phyloP scores from a whole-genome alignment of 2,888 invertebrate species.

The Oconnorella tubifera region DNA sequence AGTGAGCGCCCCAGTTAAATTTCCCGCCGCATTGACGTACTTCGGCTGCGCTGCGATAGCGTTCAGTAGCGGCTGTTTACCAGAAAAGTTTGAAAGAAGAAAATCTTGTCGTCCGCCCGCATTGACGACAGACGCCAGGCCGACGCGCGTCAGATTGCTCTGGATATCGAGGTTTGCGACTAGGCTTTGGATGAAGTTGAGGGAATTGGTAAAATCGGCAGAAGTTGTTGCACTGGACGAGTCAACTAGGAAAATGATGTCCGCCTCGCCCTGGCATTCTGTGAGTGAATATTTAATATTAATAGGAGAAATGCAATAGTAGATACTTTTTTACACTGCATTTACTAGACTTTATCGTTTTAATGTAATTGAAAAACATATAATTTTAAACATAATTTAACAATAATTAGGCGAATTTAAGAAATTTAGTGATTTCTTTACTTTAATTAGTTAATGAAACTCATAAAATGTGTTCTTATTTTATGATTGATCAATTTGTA shows the following conservation, averaged over 20 bases:
- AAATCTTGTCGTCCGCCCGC: not conserved
- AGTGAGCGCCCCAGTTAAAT: slow-evolving; percentile 45
- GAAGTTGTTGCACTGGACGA: slow-evolving; percentile 13
- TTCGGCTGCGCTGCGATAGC: slow-evolving; percentile 1
- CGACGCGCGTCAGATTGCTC: slow-evolving; percentile 24
- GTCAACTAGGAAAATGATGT: slow-evolving; percentile 31
- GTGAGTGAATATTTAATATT: slow-evolving; percentile 7
- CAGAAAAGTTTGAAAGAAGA: slow-evolving; percentile 19
- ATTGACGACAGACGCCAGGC: slow-evolving; percentile 19
- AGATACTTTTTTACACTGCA: too few relatives aligned
- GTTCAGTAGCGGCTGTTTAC: slow-evolving; percentile 16
- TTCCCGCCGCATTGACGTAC: slow-evolving; percentile 21
- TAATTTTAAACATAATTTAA: too few relatives aligned
- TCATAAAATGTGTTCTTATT: too few relatives aligned
- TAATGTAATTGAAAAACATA: too few relatives aligned
- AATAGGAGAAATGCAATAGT: too few relatives aligned
- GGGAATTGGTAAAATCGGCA: slow-evolving; percentile 13
- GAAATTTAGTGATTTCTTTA: too few relatives aligned
- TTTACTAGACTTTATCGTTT: too few relatives aligned
- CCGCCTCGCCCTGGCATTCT: slow-evolving; percentile 35
- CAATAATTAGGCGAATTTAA: too few relatives aligned
- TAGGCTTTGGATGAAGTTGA: slow-evolving; percentile 23
- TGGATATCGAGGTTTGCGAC: slow-evolving; percentile 25
- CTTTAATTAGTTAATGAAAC: too few relatives aligned
- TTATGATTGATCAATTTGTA: too few relatives aligned